Evolutionary conservation across 1,140 invertebrate genomes (phyloP), one percentile per base, ranked within the genome.

Genomic region (Dryas iulia): DNA sequence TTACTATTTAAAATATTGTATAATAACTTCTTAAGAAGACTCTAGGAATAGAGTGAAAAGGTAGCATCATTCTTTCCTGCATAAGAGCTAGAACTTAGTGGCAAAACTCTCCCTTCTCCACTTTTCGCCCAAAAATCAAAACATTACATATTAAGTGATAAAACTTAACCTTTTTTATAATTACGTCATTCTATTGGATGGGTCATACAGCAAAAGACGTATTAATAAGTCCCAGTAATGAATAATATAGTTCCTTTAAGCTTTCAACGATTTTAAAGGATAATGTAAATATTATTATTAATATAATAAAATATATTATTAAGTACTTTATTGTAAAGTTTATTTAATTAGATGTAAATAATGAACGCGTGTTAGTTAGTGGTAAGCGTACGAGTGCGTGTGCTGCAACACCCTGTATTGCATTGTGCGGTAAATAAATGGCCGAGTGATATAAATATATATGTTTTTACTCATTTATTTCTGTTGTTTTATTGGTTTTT

Each of bases 401-500:
- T 81, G 68, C 66, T 67, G 65, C 66, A 69, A 67, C 65, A 61
- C 69, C 66, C 72, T 66, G 63, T 72, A 64, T 69, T 68, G 47
- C 33, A 58, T 52, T 47, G 56, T 81, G 79, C 82, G 81, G 76
- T 73, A 72, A 85, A 69, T 80, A 80, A 74, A 82, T 63, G 68
- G 77, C 76, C 82, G 84, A 90, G 87, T 88, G 87, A 90, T 88
- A 86, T 87, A 66, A 81, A 83, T 87, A 88, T 90, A 90, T 90
- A 90, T 90, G 87, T 90, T 90, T 90, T 84, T 90, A 90, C 87
- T 90, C 86, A 90, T 87, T 88, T 90, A 84, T 18, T 62, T 57
- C 66, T 66, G 67, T 77, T 78, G 76, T 80, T 78, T 80, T 71
- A 75, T 77, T 81, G n/a, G 64, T 26, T 63, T 21, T 39, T 39